Base-by-base conservation (phyloP, 1,140 invertebrate genomes). In the Rhagoletis pomonella region DNA sequence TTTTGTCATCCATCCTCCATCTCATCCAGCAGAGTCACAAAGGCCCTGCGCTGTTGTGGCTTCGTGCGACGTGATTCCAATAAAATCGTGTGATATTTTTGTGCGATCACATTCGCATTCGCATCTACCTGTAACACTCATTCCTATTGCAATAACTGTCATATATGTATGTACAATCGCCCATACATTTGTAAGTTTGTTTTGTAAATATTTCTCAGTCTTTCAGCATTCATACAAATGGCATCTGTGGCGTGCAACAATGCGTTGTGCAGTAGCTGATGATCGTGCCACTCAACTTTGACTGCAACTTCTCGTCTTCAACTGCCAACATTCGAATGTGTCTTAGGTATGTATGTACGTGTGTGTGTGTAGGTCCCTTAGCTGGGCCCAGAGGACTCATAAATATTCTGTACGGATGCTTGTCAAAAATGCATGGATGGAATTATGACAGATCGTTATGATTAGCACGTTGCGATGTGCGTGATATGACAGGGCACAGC, bases 401-500 rank as follows among this genome's bases (percentile, higher is more conserved):
- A 60, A 85, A 62, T 86, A 88, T 88, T 86, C 87, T 59, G 67
- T 86, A 65, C 84, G 85, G 64, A 59, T 88, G 87, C 84, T 73
- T 88, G 87, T 88, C 87, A 86, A 88, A 88, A 88, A 88, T 88
- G 87, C 84, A 69, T 86, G 85, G 29, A 88, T 88, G 87, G 87
- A 88, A 88, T 88, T 88, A 88, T 88, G 87, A 88, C 87, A 88
- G 87, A 86, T 88, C 87, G 85, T 88, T 85, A 88, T 88, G 84
- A 88, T 88, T 85, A 85, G 84, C 59, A 59, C 59, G 84, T 60
- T 85, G 84, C 58, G 55, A 60, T 85, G 58, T 62, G 84, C 55
- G 59, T 85, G 84, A 85, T 85, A 85, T 62, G 55, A 6, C 73
- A 55, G 9, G 73, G 73, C 47, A 81, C 73, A 81, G 47, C 55